Percentiles rank a stretch among this genome's conserved stretches.
Evolutionary conservation across 1,140 invertebrate species (phyloP).

Genomic region (Helicoverpa armigera): DNA sequence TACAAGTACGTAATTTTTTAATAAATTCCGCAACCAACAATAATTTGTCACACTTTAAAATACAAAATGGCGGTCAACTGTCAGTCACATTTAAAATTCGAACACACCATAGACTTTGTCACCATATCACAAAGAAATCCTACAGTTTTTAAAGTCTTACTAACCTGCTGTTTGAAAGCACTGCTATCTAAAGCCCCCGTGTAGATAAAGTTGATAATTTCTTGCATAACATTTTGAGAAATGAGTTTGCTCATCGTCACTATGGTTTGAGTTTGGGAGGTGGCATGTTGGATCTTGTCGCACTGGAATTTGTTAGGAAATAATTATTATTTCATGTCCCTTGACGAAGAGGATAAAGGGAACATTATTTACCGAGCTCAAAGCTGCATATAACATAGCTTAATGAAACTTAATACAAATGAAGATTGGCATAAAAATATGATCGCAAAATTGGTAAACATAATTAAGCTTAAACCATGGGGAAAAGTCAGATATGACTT

Average conservation of each 20-base stretch:
- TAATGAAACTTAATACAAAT: no score
- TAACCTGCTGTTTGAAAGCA: slow-evolving; percentile 92
- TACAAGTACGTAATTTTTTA: no score
- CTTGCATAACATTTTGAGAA: slow-evolving; percentile 93
- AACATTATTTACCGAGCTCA: no score
- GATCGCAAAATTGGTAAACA: no score
- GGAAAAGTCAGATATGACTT: no score
- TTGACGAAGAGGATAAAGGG: slow-evolving; percentile 41
- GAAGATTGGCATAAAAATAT: no score
- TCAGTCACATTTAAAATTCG: background rate
- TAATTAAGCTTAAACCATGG: no score
- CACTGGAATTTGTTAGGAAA: slow-evolving; percentile 67
- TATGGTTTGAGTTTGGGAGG: slow-evolving; percentile 89
- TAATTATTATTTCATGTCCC: background rate
- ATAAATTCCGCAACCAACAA: no score
- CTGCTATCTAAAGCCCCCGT: slow-evolving; percentile 92
- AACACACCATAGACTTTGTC: background rate
- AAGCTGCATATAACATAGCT: no score
- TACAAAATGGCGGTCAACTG: no score
- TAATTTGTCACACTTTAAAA: no score
- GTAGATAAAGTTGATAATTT: slow-evolving; percentile 96
- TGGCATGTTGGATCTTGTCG: slow-evolving; percentile 85
- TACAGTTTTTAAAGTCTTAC: slow-evolving; percentile 37
- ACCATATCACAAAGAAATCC: slow-evolving; percentile 19
- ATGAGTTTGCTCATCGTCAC: slow-evolving; percentile 94